phyloP scores from a whole-genome alignment of 2,888 invertebrate species.

The Hirtodrosophila trivittata region DNA sequence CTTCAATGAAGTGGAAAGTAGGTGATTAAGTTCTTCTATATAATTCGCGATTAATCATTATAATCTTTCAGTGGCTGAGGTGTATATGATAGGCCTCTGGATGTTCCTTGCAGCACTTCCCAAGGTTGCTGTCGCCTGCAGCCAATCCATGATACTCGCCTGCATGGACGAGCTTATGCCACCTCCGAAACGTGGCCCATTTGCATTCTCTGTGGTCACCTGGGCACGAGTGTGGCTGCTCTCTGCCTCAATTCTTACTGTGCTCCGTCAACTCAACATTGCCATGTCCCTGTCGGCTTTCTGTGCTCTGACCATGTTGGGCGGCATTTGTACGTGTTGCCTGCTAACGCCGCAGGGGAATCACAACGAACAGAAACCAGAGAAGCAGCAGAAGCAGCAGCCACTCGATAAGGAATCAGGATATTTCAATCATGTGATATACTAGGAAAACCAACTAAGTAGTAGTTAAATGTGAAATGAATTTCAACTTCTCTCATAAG shows the following conservation, averaged over 20 bases:
- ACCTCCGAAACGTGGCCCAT: conserved; percentile 73
- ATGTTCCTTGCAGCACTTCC: conserved; percentile 82
- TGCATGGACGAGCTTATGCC: conserved; percentile 83
- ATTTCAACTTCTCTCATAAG: no score
- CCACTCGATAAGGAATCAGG: conserved; percentile 15
- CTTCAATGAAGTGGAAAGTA: conserved; percentile 73
- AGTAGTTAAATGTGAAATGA: no score
- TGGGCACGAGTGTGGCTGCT: conserved; percentile 83
- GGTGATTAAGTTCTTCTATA: conserved; percentile 28
- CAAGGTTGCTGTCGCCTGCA: conserved; percentile 83
- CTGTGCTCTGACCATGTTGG: conserved; percentile 76
- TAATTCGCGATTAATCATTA: neutral
- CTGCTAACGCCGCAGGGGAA: conserved; percentile 43
- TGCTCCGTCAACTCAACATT: conserved; percentile 78
- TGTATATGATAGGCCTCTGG: conserved; percentile 77
- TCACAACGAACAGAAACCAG: neutral
- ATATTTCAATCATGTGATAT: conserved; percentile 30
- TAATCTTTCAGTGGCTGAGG: conserved; percentile 69
- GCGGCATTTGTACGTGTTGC: conserved; percentile 80
- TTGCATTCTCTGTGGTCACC: conserved; percentile 81
- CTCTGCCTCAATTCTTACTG: conserved; percentile 82
- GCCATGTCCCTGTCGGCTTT: conserved; percentile 81
- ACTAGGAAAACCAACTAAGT: conserved; percentile 2
- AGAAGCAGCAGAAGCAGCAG: neutral
- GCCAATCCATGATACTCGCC: conserved; percentile 82